phyloP scores from a whole-genome alignment of 2,113 vertebrate species.

The Psilopsiagon aymara region DNA sequence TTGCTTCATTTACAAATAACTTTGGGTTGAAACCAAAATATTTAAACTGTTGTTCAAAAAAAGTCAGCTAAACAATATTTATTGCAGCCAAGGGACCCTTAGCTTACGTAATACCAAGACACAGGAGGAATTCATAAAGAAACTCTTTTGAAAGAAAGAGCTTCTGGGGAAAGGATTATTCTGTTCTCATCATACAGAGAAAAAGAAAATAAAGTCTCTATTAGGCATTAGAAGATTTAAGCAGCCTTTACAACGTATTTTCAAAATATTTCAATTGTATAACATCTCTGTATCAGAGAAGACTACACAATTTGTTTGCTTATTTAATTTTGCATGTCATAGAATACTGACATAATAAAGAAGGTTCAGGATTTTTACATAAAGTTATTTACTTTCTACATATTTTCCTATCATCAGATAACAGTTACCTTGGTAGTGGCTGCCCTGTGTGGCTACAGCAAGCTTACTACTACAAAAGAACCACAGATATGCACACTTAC shows the following conservation, averaged over 20 bases:
- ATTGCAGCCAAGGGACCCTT: constrained; percentile 7
- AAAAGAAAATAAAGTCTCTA: background rate
- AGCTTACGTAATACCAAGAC: constrained; percentile 52
- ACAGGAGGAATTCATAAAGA: constrained; percentile 26
- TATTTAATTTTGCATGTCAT: background rate
- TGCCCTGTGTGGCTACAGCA: background rate
- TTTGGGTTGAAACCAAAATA: constrained; percentile 38
- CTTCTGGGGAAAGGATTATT: background rate
- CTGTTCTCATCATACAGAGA: background rate
- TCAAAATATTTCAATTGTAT: background rate
- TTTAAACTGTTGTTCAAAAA: constrained; percentile 51
- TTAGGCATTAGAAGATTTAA: constrained; percentile 12
- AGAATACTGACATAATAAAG: background rate
- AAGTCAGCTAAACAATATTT: constrained; percentile 48
- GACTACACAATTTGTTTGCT: background rate
- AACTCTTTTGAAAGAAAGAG: constrained; percentile 23
- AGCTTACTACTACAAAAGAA: background rate
- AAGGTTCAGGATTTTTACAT: background rate
- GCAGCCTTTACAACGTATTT: background rate
- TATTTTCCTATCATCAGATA: background rate
- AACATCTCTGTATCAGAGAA: background rate
- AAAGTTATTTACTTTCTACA: background rate
- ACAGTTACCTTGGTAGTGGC: background rate
- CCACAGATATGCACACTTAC: background rate
- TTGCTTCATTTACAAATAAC: constrained; percentile 60